Conservation (phyloP, 2,888 invertebrate species). For the Drosophila anceps region DNA sequence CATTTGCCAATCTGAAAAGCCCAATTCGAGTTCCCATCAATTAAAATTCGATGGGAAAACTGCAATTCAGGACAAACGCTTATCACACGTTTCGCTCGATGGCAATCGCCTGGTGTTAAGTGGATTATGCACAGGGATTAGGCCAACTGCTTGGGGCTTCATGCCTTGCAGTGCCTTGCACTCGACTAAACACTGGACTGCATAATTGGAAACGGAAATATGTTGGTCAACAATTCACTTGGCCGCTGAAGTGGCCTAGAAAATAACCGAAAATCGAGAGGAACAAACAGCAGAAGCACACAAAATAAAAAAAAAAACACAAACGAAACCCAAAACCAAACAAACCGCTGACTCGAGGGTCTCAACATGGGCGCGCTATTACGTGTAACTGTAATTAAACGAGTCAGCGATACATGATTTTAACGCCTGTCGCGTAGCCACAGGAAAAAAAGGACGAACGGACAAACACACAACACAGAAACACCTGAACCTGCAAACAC, state of each 20-base stretch:
- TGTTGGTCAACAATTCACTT: conserved; percentile 60
- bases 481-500: conserved; percentile 49
- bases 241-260: conserved; percentile 29
- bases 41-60: not conserved
- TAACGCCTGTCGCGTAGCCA: conserved; percentile 75
- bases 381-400: conserved; percentile 78
- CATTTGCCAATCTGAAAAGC: not conserved
- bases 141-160: conserved; percentile 14
- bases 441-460: conserved; percentile 26
- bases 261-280: conserved; percentile 21
- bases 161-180: conserved; percentile 27
- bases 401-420: conserved; percentile 81
- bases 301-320: not conserved
- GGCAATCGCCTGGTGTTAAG: conserved; percentile 2
- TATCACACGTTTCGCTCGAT: not conserved
- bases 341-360: conserved; percentile 17
- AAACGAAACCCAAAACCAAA: conserved; percentile 28
- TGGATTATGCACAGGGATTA: conserved; percentile 7
- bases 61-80: not conserved
- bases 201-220: conserved; percentile 65
- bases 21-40: not conserved
- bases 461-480: conserved; percentile 15
- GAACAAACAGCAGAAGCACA: not conserved
- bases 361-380: conserved; percentile 54
- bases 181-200: conserved; percentile 38